phyloP scores from a whole-genome alignment of 2,797 vertebrate species.

The Helostoma temminkii region DNA sequence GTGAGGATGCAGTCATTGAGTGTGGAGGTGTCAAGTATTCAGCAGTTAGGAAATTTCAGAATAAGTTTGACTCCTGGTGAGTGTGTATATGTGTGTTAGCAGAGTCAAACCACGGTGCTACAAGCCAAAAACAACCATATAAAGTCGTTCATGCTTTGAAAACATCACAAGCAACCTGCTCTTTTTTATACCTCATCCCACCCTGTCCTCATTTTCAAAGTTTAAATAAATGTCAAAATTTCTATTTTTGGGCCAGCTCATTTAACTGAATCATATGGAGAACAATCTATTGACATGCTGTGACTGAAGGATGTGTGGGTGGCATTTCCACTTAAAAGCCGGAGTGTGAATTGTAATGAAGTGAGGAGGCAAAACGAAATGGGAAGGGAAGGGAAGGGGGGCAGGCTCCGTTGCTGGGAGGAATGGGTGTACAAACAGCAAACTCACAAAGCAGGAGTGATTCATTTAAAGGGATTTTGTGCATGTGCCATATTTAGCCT shows the following conservation, averaged over 20 bases:
- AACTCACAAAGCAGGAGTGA: slow-evolving; percentile 71
- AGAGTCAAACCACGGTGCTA: slow-evolving; percentile 20
- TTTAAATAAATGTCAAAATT: slow-evolving; percentile 65
- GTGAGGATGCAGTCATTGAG: slow-evolving; percentile 24
- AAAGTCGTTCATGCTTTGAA: slow-evolving; percentile 24
- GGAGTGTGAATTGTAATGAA: slow-evolving; percentile 75
- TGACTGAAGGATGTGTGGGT: slow-evolving; percentile 72
- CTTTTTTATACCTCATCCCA: slow-evolving; percentile 23
- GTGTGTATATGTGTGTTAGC: neutral
- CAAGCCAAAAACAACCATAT: slow-evolving; percentile 37
- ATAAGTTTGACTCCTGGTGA: neutral
- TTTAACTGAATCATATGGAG: slow-evolving; percentile 66
- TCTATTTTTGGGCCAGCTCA: slow-evolving; percentile 66
- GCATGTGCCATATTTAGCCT: slow-evolving; percentile 69
- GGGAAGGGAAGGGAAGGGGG: slow-evolving; percentile 16
- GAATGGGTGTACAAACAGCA: slow-evolving; percentile 61
- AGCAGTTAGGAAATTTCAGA: slow-evolving; percentile 23
- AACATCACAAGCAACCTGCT: slow-evolving; percentile 34
- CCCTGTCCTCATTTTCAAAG: slow-evolving; percentile 56
- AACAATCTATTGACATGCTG: slow-evolving; percentile 71
- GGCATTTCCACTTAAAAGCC: slow-evolving; percentile 80
- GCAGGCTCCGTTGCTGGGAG: slow-evolving; percentile 56
- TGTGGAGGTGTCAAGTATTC: slow-evolving; percentile 40
- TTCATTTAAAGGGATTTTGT: slow-evolving; percentile 78
- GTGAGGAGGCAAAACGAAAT: slow-evolving; percentile 63